phyloP scores from a whole-genome alignment of 2,113 vertebrate species.

The Rhinoderma darwinii region DNA sequence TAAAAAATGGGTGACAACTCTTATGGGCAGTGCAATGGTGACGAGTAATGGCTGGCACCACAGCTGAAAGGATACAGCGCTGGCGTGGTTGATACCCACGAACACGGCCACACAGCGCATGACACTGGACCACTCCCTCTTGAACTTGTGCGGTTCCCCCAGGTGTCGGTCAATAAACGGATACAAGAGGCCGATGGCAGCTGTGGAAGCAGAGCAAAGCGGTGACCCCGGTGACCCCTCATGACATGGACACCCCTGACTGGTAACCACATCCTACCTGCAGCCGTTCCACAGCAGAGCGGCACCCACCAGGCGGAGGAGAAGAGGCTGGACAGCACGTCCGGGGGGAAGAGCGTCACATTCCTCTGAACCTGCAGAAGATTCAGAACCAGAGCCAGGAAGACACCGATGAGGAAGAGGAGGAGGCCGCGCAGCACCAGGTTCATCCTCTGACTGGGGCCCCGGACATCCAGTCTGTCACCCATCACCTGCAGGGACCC shows the following conservation, averaged over 20 bases:
- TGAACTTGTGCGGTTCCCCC: constrained; percentile 94
- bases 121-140: constrained; percentile 96
- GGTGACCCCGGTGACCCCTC: neutral
- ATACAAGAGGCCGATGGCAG: constrained; percentile 91
- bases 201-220: constrained; percentile 70
- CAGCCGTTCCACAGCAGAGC: constrained; percentile 89
- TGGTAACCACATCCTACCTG: constrained; percentile 76
- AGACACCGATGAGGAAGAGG: constrained; percentile 91
- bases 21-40: neutral
- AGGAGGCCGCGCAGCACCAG: constrained; percentile 85
- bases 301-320: constrained; percentile 96
- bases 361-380: constrained; percentile 95
- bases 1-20: no score
- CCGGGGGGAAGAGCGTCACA: constrained; percentile 94
- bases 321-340: constrained; percentile 93
- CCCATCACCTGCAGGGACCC: constrained; percentile 75
- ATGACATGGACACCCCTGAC: neutral
- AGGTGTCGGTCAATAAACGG: constrained; percentile 92
- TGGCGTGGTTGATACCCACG: constrained; percentile 97
- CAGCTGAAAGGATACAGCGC: constrained; percentile 88
- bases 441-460: constrained; percentile 80
- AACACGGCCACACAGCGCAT: constrained; percentile 98
- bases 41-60: neutral
- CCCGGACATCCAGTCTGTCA: constrained; percentile 66
- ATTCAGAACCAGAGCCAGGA: constrained; percentile 92